These are phyloP conservation scores for Zaprionus lineosus DNA, from an alignment of 2,888 invertebrate species.

Conservation along the genomic window DNA sequence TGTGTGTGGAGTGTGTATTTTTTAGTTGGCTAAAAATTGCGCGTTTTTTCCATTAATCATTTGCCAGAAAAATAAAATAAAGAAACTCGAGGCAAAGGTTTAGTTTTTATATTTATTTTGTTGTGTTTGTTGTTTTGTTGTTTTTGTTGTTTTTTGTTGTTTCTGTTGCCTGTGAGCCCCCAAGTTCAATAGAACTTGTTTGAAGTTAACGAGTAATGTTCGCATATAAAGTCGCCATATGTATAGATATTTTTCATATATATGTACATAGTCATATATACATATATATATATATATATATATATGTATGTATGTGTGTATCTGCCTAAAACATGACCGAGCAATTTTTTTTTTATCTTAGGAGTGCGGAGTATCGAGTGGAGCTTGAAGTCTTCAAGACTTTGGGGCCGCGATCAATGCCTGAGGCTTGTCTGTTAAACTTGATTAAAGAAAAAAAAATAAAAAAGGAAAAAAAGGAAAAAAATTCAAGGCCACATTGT, in stretches of 20 bases:
- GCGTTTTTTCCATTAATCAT: constrained; percentile 71
- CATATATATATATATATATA: too few relatives aligned
- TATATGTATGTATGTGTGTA: constrained; percentile 2
- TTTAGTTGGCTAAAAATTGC: too few relatives aligned
- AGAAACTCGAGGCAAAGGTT: constrained; percentile 44
- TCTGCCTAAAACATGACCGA: constrained; percentile 55
- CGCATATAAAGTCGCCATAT: not conserved
- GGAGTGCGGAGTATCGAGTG: constrained; percentile 21
- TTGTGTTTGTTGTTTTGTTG: constrained; percentile 13
- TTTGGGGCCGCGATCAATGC: constrained; percentile 52
- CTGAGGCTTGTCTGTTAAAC: constrained; percentile 62
- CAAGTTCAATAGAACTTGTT: constrained; percentile 76
- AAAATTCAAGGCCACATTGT: constrained; percentile 77
- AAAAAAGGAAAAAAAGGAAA: too few relatives aligned
- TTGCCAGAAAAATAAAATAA: constrained; percentile 30
- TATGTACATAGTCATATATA: too few relatives aligned
- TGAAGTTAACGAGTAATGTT: constrained; percentile 44
- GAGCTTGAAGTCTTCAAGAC: constrained; percentile 1
- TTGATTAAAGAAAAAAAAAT: constrained; percentile 66
- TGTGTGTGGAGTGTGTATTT: too few relatives aligned
- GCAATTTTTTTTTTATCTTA: constrained; percentile 34
- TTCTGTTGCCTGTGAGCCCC: constrained; percentile 28
- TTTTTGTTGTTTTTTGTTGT: constrained; percentile 14
- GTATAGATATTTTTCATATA: too few relatives aligned
- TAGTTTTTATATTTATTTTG: constrained; percentile 27